Evolutionary conservation across 2,888 invertebrate species (phyloP).

Genomic region (Syrphus vitripennis): DNA sequence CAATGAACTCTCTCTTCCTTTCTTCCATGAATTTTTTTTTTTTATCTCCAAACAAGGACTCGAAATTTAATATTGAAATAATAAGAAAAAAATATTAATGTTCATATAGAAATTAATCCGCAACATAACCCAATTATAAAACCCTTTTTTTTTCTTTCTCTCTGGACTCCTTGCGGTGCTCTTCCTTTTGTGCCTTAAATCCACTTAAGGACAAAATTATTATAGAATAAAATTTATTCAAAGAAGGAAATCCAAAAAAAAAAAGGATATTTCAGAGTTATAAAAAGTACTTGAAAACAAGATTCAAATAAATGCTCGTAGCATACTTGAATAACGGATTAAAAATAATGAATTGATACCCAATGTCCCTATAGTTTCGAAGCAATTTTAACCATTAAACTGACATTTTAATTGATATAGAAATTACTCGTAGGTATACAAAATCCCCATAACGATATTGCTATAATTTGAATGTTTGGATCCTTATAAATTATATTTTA

Average conservation of each 20-base stretch:
- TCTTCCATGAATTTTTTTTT: too few relatives aligned
- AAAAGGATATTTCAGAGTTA: background rate
- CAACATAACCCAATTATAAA: constrained; percentile 58
- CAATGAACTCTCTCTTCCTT: constrained; percentile 38
- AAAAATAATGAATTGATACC: constrained; percentile 54
- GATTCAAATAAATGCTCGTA: constrained; percentile 30
- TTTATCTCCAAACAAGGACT: constrained; percentile 18
- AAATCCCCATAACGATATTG: background rate
- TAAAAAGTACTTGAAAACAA: background rate
- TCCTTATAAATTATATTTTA: constrained; percentile 9
- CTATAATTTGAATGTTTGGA: constrained; percentile 26
- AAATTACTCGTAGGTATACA: background rate
- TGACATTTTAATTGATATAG: constrained; percentile 45
- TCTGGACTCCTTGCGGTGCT: background rate
- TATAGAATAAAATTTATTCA: constrained; percentile 1
- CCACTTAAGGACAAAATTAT: constrained; percentile 40
- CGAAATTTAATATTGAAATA: constrained; percentile 32
- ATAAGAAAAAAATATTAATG: constrained; percentile 1
- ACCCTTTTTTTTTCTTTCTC: constrained; percentile 29
- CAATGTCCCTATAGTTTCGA: constrained; percentile 29
- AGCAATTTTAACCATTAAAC: constrained; percentile 29
- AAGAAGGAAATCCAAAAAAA: background rate
- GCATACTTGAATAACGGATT: constrained; percentile 45
- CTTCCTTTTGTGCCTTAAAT: constrained; percentile 11
- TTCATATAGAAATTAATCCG: constrained; percentile 61